A percentile compares a stretch with the other conserved stretches of the same genome.
Conservation (phyloP, 2,888 invertebrate genomes). For the Adela reaumurella region DNA sequence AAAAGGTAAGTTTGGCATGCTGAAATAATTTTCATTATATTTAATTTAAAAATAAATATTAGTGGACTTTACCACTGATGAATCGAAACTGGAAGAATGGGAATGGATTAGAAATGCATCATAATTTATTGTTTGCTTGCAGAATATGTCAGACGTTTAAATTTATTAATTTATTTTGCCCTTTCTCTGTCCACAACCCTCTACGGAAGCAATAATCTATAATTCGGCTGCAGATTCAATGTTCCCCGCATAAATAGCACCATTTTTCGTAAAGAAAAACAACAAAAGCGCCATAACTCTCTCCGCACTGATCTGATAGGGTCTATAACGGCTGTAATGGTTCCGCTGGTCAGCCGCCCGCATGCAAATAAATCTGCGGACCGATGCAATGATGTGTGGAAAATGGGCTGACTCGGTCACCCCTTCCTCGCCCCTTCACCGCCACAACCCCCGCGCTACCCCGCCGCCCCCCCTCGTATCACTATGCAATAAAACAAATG, state of each 20-base stretch:
- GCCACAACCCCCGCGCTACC: conserved; percentile 17
- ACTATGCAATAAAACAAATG: too few relatives aligned
- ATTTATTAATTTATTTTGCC: background rate
- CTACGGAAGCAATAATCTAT: background rate
- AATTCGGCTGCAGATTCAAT: background rate
- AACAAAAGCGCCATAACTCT: conserved; percentile 53
- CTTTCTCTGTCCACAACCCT: background rate
- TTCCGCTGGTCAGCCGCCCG: conserved; percentile 56
- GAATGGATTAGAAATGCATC: background rate
- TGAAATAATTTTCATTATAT: too few relatives aligned
- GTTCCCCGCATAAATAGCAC: conserved; percentile 20
- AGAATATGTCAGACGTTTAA: background rate
- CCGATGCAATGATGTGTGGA: conserved; percentile 58
- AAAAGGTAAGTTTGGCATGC: too few relatives aligned
- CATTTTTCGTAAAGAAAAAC: conserved; percentile 46
- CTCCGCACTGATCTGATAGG: conserved; percentile 51
- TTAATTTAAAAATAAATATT: too few relatives aligned
- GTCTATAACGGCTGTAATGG: conserved; percentile 51
- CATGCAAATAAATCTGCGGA: conserved; percentile 58
- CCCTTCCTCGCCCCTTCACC: conserved; percentile 7
- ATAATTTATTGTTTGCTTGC: too few relatives aligned
- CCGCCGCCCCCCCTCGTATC: conserved; percentile 15
- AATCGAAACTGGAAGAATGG: conserved; percentile 13
- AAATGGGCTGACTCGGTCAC: conserved; percentile 27
- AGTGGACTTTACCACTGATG: too few relatives aligned